Conservation (phyloP, 2,888 invertebrate genomes). For the Drosophila melanocephala region DNA sequence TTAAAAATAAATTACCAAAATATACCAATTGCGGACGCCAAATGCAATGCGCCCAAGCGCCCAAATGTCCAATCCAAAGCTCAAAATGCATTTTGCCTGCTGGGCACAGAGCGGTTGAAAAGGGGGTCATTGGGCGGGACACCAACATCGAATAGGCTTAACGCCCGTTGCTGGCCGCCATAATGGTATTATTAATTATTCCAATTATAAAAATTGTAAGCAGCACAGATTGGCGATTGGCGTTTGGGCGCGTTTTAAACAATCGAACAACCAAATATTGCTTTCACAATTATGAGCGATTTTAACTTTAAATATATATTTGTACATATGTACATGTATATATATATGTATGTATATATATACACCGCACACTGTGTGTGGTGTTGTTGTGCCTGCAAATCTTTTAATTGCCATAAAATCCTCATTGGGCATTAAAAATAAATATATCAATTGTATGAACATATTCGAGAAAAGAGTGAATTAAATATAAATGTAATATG, state of each 20-base stretch:
- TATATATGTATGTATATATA: constrained; percentile 1
- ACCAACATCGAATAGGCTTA: constrained; percentile 74
- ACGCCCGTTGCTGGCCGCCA: constrained; percentile 60
- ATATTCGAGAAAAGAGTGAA: constrained; percentile 23
- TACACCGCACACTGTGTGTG: background rate
- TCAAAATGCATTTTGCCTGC: constrained; percentile 26
- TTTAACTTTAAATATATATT: constrained; percentile 36
- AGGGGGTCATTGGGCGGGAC: constrained; percentile 11
- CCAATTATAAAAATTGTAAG: constrained; percentile 84
- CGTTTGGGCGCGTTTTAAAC: constrained; percentile 54
- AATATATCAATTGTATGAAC: constrained; percentile 64
- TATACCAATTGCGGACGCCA: constrained; percentile 53
- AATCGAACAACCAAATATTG: constrained; percentile 54
- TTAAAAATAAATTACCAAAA: constrained; percentile 71
- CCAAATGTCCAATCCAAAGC: constrained; percentile 36
- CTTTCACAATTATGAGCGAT: constrained; percentile 67
- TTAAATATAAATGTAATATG: constrained; percentile 15
- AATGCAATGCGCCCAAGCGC: constrained; percentile 25
- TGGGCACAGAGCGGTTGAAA: background rate
- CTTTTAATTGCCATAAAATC: constrained; percentile 81
- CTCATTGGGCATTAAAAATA: constrained; percentile 79
- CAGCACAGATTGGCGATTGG: constrained; percentile 63
- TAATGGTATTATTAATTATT: constrained; percentile 85
- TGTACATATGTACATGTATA: constrained; percentile 4
- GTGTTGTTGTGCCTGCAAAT: constrained; percentile 58